Base-by-base conservation (phyloP, 2,797 vertebrate species). In the Fistularia tabacaria region DNA sequence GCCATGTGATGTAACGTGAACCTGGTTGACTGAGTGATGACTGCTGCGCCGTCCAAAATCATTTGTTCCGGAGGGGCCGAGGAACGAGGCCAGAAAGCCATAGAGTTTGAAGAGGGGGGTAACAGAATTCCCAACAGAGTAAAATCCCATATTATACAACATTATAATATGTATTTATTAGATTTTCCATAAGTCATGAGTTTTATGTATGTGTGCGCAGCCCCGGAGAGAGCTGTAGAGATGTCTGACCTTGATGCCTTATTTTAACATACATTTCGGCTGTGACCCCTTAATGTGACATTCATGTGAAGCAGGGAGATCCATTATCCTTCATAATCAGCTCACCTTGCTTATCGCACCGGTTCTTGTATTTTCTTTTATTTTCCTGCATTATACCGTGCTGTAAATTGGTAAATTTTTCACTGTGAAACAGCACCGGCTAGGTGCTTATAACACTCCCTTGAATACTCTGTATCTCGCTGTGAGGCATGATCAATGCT, bases 401-500 rank as follows among this genome's bases (percentile, higher is more conserved):
- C 56, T 55, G 6, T 45, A 12, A 14, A 25, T 36, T 7, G 12
- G 57, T 41, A 36, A 38, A 57, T 49, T 50, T 60, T 7, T 11
- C 4, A 9, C 14, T 10, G 10, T 64, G 14, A 56, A 58, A 60
- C 38, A 61, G 37, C 43, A 10, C 52, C 13, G 14, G 9, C 10
- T 9, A 38, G 38, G 43, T 37, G 7, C 43, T 76, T 62, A 38
- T 66, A 50, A 9, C 59, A 48, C 50, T 38, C 40, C 50, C 14
- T 46, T 58, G 67, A 74, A 77, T 76, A 76, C 80, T 74, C 66
- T 55, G 57, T 45, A 54, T 57, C 42, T 73, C 7, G 61, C 80
- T 72, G 54, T 8, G 6, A 74, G 77, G 70, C 54, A 49, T 85
- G 79, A 85, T 88, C 85, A 83, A 82, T 85, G 79, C 58, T 64